Evolutionary conservation across 2,113 vertebrate species (phyloP).

Genomic region (Colistium nudipinnis): DNA sequence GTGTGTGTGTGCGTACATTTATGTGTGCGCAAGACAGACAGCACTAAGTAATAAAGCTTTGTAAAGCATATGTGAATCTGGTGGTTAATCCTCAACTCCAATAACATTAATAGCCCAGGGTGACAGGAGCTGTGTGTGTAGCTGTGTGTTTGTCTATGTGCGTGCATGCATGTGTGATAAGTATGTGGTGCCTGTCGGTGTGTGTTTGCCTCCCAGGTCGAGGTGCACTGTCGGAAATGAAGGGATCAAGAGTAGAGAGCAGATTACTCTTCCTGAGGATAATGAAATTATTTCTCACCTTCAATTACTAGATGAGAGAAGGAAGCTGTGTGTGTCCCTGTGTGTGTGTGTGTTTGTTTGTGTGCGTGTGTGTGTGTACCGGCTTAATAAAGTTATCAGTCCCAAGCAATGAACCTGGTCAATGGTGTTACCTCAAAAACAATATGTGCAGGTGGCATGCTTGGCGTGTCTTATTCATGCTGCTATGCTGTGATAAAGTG

Average conservation of each 20-base stretch:
- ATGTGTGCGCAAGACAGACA: constrained; percentile 39
- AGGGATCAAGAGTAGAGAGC: constrained; percentile 79
- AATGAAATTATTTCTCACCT: constrained; percentile 86
- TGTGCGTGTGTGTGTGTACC: not conserved
- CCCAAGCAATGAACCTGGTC: constrained; percentile 35
- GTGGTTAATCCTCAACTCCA: constrained; percentile 76
- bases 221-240: constrained; percentile 84
- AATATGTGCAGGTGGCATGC: constrained; percentile 24
- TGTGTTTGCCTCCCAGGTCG: constrained; percentile 60
- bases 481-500: too few relatives aligned
- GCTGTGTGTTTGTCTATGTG: constrained; percentile 29
- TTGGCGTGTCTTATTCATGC: too few relatives aligned
- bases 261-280: constrained; percentile 80
- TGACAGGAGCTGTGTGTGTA: constrained; percentile 55
- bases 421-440: constrained; percentile 37
- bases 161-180: constrained; percentile 43
- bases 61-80: constrained; percentile 80
- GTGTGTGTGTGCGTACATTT: not conserved
- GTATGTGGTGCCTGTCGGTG: constrained; percentile 39
- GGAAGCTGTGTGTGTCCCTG: constrained; percentile 43
- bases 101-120: constrained; percentile 77
- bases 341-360: constrained; percentile 10
- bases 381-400: constrained; percentile 46
- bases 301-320: constrained; percentile 84
- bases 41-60: constrained; percentile 69